phyloP scores from a whole-genome alignment of 1,140 invertebrate species.

The Neotoxoptera formosana region DNA sequence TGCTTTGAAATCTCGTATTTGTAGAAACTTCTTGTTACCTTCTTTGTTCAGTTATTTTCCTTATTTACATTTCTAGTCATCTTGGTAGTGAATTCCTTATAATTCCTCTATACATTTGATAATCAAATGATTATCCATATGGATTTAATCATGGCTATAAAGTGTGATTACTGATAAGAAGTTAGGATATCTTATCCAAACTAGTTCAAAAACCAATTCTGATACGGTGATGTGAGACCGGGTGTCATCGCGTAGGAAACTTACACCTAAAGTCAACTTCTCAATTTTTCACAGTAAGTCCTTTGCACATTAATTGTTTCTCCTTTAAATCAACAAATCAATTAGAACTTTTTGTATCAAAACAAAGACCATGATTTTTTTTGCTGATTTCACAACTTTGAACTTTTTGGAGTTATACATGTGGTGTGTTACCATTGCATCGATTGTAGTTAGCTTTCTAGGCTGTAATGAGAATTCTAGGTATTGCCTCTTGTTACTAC shows the following conservation, averaged over 20 bases:
- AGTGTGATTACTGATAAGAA: neutral
- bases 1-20: neutral
- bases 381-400: neutral
- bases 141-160: neutral
- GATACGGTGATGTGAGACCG: too few species aligned
- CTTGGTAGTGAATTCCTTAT: neutral
- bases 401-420: neutral
- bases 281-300: neutral
- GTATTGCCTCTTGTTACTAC: neutral
- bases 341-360: neutral
- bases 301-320: neutral
- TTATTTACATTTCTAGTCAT: neutral
- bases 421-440: neutral
- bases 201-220: too few species aligned
- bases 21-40: neutral
- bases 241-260: neutral
- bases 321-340: neutral
- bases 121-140: too few species aligned
- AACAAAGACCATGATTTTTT: neutral
- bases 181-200: neutral
- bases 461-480: neutral
- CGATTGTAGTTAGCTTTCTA: neutral
- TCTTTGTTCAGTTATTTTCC: neutral
- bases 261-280: neutral
- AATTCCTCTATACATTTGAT: neutral